Evolutionary conservation across 1,140 invertebrate species (phyloP), one percentile per base, ranked within the genome.

Genomic region (Campoletis sonorensis): DNA sequence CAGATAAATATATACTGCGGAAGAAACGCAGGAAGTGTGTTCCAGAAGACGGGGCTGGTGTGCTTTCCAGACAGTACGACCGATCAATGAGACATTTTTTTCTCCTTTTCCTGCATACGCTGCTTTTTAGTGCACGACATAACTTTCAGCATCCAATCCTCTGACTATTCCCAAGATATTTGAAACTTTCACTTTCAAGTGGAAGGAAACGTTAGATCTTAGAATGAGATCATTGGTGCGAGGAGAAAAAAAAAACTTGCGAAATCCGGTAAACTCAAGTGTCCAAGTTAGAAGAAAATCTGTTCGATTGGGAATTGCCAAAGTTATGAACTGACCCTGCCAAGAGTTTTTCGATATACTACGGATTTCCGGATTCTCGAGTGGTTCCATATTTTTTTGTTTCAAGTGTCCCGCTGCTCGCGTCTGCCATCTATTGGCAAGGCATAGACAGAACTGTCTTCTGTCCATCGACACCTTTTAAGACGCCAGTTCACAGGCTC

Each of bases 331-430:
- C 79, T 87, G 71, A 81, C 23, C n/a, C 11, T n/a, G 61, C 61
- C 87, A 84, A 83, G 77, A 23, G 71, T 8, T 79, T 79, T 79
- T 81, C 78, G 75, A 84, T 86, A 76, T 4, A 1, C 88, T 82
- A 82, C 85, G 85, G 86, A 85, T 87, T 88, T 88, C 87, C 88
- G 88, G 84, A 76, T 85, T 80, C 82, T 88, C 68, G 61, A 82
- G 70, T 75, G 77, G 27, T 37, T 26, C 76, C 54, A 64, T 13
- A 45, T 33, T 21, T 26, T 45, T 54, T 40, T 45, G 8, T 61
- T 23, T 51, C 7, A 30, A 58, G 26, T 33, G 73, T 27, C 73
- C 11, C 67, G 67, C 27, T n/a, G 54, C 67, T 27, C 67, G 10
- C 30, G 76, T 21, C 16, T 26, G 21, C 27, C 13, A 21, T 78